Evolutionary conservation across 2,113 vertebrate genomes (phyloP).

Genomic region (Bubo scandiacus): DNA sequence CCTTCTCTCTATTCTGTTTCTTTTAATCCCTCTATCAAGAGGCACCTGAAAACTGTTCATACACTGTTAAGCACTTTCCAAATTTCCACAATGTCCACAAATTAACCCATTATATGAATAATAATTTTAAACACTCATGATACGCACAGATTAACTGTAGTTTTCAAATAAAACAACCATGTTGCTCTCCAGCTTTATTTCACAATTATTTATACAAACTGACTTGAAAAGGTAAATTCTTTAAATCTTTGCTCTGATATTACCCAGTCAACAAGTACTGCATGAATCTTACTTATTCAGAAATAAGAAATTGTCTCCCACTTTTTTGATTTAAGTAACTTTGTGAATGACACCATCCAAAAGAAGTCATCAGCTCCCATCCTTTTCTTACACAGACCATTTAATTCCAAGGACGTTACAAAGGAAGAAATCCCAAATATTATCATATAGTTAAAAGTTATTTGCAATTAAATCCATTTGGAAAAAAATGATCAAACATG

Average conservation of each 20-base stretch:
- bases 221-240: background rate
- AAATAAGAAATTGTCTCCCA: background rate
- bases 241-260: background rate
- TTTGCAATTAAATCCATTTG: background rate
- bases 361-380: background rate
- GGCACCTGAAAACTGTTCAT: background rate
- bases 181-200: background rate
- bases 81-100: background rate
- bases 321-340: background rate
- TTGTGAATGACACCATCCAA: background rate
- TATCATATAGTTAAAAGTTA: background rate
- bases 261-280: background rate
- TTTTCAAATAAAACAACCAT: background rate
- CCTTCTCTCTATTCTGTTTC: background rate
- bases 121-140: background rate
- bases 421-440: background rate
- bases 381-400: background rate
- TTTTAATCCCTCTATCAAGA: background rate
- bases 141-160: background rate
- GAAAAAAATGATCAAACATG: background rate
- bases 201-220: background rate
- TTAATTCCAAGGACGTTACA: background rate
- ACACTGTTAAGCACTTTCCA: background rate
- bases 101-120: background rate
- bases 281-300: background rate